Evolutionary conservation across 1,140 invertebrate species (phyloP), one percentile per base, ranked within the genome.

Genomic region (Temnothorax nylanderi): DNA sequence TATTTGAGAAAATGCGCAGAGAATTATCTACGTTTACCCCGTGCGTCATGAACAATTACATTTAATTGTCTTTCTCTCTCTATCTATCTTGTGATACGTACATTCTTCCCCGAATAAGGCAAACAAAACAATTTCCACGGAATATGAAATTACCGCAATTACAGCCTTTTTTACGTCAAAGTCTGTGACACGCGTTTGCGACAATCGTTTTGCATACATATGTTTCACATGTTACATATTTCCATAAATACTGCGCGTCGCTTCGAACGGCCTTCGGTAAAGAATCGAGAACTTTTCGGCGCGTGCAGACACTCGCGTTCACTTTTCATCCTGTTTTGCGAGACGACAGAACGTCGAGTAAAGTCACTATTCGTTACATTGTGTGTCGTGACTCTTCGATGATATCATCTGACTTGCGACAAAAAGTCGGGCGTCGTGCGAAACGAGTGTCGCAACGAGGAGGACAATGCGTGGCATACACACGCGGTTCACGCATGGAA

Each of bases 401-500:
- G 37, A 78, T 49, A 41, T n/a, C n/a, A 26, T 71, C 41, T 21
- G n/a, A 37, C 5, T 41, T 7, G 44, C 8, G 18, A 21, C 3
- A 51, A 81, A n/a, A 81, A 81, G 21, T 34, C 58, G 16, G 16
- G 4, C 26, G 11, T 1, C 18, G n/a, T 71, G 64, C 16, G 26
- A 54, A 71, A 81, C 21, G 34, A 26, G 32, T 0, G 8, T 80
- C 32, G 62, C 4, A 41, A 54, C 32, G 21, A 13, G 0, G 2
- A 71, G 13, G 5, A 56, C 10, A 81, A 81, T 44, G 21, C 1
- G 44, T 26, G 37, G 18, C 32, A 65, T 10, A 26, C 18, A 21
- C n/a, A 6, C 65, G 51, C 49, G 32, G 44, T 49, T 80, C n/a
- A 44, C n/a, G 47, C 34, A 41, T 44, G 67, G 67, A 81, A 44